phyloP scores from a whole-genome alignment of 2,888 invertebrate species.

The Morpho achilles region DNA sequence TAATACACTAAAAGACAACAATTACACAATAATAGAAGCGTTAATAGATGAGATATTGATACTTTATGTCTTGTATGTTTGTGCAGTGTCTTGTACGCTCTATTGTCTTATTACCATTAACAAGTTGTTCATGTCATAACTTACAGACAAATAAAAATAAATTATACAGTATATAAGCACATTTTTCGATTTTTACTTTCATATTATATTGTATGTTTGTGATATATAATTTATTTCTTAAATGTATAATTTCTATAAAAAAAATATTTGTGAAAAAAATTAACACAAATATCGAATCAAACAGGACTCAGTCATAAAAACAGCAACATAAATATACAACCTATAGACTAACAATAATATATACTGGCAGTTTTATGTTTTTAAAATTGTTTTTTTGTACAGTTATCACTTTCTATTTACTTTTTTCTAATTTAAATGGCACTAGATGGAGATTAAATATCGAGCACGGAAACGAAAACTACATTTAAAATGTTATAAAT shows the following conservation, averaged over 20 bases:
- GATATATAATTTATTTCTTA: no score
- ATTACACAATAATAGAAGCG: no score
- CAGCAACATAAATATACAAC: conserved; percentile 48
- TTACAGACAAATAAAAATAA: no score
- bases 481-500: no score
- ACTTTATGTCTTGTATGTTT: no score
- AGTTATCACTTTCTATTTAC: conserved; percentile 1
- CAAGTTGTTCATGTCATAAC: no score
- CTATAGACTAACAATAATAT: conserved; percentile 55
- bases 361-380: conserved; percentile 57
- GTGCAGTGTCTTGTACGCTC: no score
- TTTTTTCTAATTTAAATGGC: conserved; percentile 20
- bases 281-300: neutral
- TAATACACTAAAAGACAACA: no score
- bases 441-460: conserved; percentile 19
- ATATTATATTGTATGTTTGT: neutral
- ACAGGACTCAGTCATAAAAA: conserved; percentile 22
- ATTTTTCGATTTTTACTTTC: neutral
- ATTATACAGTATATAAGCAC: no score
- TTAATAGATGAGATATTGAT: no score
- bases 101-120: no score
- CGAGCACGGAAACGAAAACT: conserved; percentile 1
- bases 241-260: no score
- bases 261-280: neutral
- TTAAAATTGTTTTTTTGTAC: conserved; percentile 9